Percentiles rank a stretch among this genome's conserved stretches.
These are phyloP conservation scores for Cyaniris semiargus DNA, from an alignment of 2,888 invertebrate species.

Conservation along the genomic window DNA sequence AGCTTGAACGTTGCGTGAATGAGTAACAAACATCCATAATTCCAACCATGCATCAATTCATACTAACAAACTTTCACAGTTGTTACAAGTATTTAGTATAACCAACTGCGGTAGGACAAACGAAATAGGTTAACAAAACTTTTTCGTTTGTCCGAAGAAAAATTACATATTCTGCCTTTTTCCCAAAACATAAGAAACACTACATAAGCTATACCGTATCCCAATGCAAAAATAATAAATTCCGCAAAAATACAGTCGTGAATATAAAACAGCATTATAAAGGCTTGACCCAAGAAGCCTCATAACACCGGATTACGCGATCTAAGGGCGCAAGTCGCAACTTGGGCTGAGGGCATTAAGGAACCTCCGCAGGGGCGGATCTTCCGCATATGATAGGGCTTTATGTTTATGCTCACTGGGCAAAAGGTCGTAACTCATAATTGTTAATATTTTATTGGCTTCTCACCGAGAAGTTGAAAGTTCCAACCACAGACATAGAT, in stretches of 20 bases:
- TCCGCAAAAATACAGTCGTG: background rate
- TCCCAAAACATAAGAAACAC: background rate
- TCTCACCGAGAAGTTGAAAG: background rate
- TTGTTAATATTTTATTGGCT: background rate
- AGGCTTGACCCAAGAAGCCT: slow-evolving; percentile 41
- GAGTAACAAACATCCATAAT: too few relatives aligned
- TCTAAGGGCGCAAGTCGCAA: slow-evolving; percentile 37
- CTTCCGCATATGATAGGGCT: slow-evolving; percentile 15
- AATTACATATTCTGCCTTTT: background rate
- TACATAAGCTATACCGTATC: background rate
- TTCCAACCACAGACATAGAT: too few relatives aligned
- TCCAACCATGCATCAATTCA: too few relatives aligned
- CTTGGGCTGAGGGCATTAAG: background rate
- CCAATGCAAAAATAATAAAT: background rate
- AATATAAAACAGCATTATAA: slow-evolving; percentile 21
- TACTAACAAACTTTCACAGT: too few relatives aligned
- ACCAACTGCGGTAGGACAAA: too few relatives aligned
- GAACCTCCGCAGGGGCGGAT: background rate
- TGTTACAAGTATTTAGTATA: too few relatives aligned
- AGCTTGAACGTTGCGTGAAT: too few relatives aligned
- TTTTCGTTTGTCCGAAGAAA: too few relatives aligned
- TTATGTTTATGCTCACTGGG: slow-evolving; percentile 2
- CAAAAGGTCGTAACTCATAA: background rate
- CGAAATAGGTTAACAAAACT: too few relatives aligned
- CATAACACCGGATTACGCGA: slow-evolving; percentile 40